Evolutionary conservation across 2,888 invertebrate genomes (phyloP), one percentile per base, ranked within the genome.

Genomic region (Caenorhabditis angaria): DNA sequence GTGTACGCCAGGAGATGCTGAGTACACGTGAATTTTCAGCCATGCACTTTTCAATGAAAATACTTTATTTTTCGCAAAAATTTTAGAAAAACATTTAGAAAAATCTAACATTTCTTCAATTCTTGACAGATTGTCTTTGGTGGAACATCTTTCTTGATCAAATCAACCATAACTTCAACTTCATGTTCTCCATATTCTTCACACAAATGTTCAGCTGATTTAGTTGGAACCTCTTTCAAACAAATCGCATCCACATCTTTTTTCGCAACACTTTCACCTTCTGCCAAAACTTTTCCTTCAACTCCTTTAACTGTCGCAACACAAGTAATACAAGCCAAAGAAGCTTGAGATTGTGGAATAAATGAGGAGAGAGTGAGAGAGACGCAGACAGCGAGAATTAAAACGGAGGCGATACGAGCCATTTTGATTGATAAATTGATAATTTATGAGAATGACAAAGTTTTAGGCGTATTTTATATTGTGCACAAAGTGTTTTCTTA

Each of bases 91-190:
- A 48, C 48, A 18, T n/a, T n/a, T 48, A 24, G 20, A 14, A 18
- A 10, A 41, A 41, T 28, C 51, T 62, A 70, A 25, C 71, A 71
- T 50, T 71, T 71, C 28, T 66, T 66, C 27, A 71, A 57, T 29
- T 71, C 41, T 22, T 71, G 66, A 51, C 73, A 73, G 47, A 73
- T 73, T n/a, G 63, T 62, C 53, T 68, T 73, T 55, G 72, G 72
- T 41, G 72, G 68, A 8, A 66, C 68, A 28, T 62, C 61, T 57
- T 61, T 29, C 61, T 68, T 66, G 56, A 73, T 68, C 48, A 60
- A 22, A 18, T 48, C 47, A 32, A 73, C 58, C 32, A 73, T 73
- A 24, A 59, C 59, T 20, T 68, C 68, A 25, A 73, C 51, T 24
- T 65, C 72, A 4, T 73, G 35, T 24, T 73, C 68, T 61, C 68